Evolutionary conservation across 1,140 invertebrate genomes (phyloP).

Genomic region (Thrips palmi): DNA sequence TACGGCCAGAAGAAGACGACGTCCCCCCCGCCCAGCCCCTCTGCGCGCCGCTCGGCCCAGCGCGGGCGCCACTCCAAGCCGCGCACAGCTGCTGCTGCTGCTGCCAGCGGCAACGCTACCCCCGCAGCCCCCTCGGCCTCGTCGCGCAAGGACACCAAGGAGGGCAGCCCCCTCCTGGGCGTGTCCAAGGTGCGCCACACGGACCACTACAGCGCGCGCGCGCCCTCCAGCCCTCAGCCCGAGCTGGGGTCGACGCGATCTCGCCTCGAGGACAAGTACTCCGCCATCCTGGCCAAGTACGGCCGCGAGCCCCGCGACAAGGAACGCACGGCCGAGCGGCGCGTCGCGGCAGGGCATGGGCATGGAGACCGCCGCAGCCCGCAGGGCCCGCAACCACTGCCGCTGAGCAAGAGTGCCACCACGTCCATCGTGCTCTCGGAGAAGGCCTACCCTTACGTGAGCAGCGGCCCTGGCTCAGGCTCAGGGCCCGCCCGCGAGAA

Average conservation of each 20-base stretch:
- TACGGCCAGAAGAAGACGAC: no score
- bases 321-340: conserved; percentile 13
- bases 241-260: conserved; percentile 32
- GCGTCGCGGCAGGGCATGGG: conserved; percentile 32
- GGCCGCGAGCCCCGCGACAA: conserved; percentile 18
- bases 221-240: conserved; percentile 8
- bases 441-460: conserved; percentile 42
- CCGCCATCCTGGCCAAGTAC: conserved; percentile 44
- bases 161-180: conserved; percentile 26
- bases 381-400: conserved; percentile 18
- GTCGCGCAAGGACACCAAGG: conserved; percentile 21
- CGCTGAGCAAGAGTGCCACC: conserved; percentile 36
- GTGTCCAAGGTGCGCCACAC: conserved; percentile 24
- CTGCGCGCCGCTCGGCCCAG: no score
- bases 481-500: conserved; percentile 30
- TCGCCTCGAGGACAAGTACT: conserved; percentile 54
- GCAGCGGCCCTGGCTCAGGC: conserved; percentile 14
- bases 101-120: conserved; percentile 1
- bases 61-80: no score
- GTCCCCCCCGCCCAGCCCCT: not conserved
- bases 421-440: conserved; percentile 38
- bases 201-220: conserved; percentile 10
- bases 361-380: conserved; percentile 25
- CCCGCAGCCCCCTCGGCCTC: no score
- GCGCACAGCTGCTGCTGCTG: conserved; percentile 2